phyloP scores from a whole-genome alignment of 2,888 invertebrate genomes.

The Cryptocheilus praepositus region DNA sequence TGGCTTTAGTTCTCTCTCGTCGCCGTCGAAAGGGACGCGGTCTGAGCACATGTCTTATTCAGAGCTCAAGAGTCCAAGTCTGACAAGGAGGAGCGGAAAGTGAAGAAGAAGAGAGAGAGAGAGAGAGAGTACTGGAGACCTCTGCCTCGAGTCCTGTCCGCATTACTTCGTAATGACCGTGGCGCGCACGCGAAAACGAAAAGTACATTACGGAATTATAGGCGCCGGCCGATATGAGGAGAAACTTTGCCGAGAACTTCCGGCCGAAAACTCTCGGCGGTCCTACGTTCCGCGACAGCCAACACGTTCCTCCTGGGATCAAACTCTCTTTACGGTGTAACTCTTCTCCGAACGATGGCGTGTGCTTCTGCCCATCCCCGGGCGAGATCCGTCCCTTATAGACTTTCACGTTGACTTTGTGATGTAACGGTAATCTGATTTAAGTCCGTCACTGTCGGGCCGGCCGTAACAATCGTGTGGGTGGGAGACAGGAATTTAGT shows the following conservation, averaged over 20 bases:
- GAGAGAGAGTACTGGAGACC: neutral
- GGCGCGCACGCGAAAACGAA: conserved; percentile 12
- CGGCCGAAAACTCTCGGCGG: neutral
- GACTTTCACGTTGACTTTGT: neutral
- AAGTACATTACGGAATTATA: conserved; percentile 24
- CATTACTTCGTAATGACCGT: conserved; percentile 32
- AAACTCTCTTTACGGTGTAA: conserved; percentile 14
- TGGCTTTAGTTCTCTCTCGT: neutral
- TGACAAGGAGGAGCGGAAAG: neutral
- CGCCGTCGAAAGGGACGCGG: conserved; percentile 4
- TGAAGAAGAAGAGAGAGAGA: neutral
- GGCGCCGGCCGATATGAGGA: conserved; percentile 4
- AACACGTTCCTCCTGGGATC: conserved; percentile 6
- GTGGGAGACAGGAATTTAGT: no score
- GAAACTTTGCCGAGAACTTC: conserved; percentile 6
- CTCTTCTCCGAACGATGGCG: neutral
- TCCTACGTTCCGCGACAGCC: neutral
- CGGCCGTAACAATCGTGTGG: no score
- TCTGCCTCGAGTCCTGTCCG: neutral
- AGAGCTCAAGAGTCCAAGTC: conserved; percentile 1
- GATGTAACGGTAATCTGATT: conserved; percentile 2
- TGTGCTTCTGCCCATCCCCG: neutral
- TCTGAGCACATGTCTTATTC: conserved; percentile 2
- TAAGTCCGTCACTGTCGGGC: neutral
- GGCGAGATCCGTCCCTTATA: neutral